Conservation (phyloP, 2,888 invertebrate genomes). For the Drosophila heteroneura region DNA sequence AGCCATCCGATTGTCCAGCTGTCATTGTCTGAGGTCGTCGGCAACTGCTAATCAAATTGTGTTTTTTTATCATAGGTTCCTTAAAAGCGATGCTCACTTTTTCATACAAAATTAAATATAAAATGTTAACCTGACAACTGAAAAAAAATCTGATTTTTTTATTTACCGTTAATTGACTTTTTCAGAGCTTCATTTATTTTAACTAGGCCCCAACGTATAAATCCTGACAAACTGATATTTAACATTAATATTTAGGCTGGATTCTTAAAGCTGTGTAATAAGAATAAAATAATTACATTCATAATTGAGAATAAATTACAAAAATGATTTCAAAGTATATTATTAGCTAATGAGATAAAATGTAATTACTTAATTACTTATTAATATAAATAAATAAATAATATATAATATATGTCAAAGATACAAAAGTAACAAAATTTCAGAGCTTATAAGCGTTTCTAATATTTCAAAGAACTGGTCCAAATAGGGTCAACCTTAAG, state of each 20-base stretch:
- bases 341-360: too few relatives aligned
- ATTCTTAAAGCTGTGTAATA: not conserved
- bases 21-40: slow-evolving; percentile 44
- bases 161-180: slow-evolving; percentile 18
- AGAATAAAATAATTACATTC: not conserved
- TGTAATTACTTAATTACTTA: not conserved
- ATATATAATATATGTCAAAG: not conserved
- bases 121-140: slow-evolving; percentile 38
- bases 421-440: not conserved
- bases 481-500: slow-evolving; percentile 36
- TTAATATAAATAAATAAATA: not conserved
- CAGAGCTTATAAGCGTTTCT: too few relatives aligned
- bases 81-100: slow-evolving; percentile 53
- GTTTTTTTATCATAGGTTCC: slow-evolving; percentile 63
- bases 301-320: not conserved
- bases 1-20: slow-evolving; percentile 12
- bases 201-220: slow-evolving; percentile 55
- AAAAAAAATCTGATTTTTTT: slow-evolving; percentile 1
- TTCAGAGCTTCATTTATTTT: slow-evolving; percentile 42
- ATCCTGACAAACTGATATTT: slow-evolving; percentile 17
- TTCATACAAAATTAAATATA: slow-evolving; percentile 54
- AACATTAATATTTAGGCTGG: not conserved
- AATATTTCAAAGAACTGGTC: not conserved
- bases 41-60: slow-evolving; percentile 66
- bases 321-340: too few relatives aligned